Base-by-base conservation (phyloP, 1,140 invertebrate species). In the Doryteuthis pealeii region DNA sequence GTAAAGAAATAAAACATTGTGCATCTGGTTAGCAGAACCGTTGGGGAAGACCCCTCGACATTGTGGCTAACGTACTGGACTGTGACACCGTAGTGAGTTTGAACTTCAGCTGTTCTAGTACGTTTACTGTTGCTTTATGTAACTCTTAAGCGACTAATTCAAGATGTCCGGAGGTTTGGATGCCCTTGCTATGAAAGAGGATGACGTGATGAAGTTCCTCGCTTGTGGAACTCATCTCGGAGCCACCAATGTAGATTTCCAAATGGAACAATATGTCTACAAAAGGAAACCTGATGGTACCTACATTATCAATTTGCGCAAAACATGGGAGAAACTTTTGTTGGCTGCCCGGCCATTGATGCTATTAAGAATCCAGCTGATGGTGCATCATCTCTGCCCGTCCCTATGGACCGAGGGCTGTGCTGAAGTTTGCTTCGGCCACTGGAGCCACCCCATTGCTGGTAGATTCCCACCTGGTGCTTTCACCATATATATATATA, bases 381-480 rank as follows among this genome's bases (percentile, higher is more conserved):
- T 88, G 92, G 0, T 99, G 96, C 89, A 97, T 98, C 71, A 98
- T 99, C 84, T 98, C 97, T 75, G 95, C 96, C 33, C 91, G 95
- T 82, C 92, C 93, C n/a, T 95, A 94, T 86, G 97, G 97, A 31
- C 98, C 99, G 90, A 91, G 98, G 80, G 98, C 97, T 79, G 96
- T 99, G 2, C 90, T 99, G 15, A 99, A 99, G 90, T 99, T 98
- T 89, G 96, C 97, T n/a, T 92, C 94, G 67, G 95, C 99, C 87
- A 99, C 97, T 82, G 97, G 98, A 70, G 96, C 97, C 62, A 99
- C 96, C 5, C 97, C 1, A 98, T 99, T 90, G 97, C 98, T 89
- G 98, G 98, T 83, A 93, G 98, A 85, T 99, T 99, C 89, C 99
- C 97, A 74, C 98, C 98, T 88, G 98, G 98, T 91, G 96, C 96